Evolutionary conservation across 2,797 vertebrate genomes (phyloP), one percentile per base, ranked within the genome.

Genomic region (Lateolabrax maculatus): DNA sequence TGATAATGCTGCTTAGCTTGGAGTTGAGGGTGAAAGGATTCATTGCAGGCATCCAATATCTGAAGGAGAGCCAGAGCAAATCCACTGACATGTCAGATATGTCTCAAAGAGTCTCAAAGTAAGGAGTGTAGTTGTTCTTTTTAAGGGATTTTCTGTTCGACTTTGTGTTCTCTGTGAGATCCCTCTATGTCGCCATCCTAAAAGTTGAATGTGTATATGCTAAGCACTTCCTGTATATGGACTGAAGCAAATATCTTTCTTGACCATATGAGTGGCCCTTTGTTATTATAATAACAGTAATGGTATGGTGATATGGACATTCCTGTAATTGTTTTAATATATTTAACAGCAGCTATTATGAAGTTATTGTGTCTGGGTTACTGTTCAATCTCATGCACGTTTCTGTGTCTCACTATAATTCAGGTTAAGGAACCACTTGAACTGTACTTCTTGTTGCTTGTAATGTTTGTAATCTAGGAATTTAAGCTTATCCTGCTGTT

Each of bases 21-120:
- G 77, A 81, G 67, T 79, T 84, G 52, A 79, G 84, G 83, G 87
- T 90, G 73, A 91, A 91, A 89, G 71, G 77, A 85, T 90, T 92
- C 71, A 81, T 81, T 58, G 67, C 72, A 70, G 71, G 73, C 80
- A 79, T 72, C 71, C 76, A 79, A 73, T 88, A 91, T 85, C 83
- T 84, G 80, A 86, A 58, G 76, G 81, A 84, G 76, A 89, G 83
- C 83, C 11, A 0, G 57, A 77, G 81, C 79, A 92, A 91, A 93
- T 91, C 88, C 86, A 84, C 67, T 4, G 52, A 80, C 70, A 63
- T 89, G 84, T 91, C 84, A 84, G 77, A 87, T 84, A 65, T 74
- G 71, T 84, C 81, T 89, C 72, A 68, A 44, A 84, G 70, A 80
- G 58, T 76, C 51, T 90, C 49, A 69, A 61, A 87, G 73, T 82